Base-by-base conservation (phyloP, 1,140 invertebrate genomes). In the Drusus annulatus region DNA sequence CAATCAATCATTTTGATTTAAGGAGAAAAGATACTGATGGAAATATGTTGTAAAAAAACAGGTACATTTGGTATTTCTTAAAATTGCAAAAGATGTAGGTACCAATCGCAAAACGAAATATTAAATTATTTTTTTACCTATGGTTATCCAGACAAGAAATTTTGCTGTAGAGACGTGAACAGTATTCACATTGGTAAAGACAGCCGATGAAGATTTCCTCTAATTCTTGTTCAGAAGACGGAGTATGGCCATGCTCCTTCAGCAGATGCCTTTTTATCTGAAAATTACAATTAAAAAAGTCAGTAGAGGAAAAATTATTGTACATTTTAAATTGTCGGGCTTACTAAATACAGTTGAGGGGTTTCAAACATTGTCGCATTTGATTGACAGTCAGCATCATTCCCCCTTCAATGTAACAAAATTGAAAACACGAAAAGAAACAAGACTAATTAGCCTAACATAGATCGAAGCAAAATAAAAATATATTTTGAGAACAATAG, bases 151-250 rank as follows among this genome's bases (percentile, higher is more conserved):
- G 36, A 15, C 63, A 71, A 51, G 68, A 63, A 10, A 52, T 13
- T 52, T 74, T 79, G 21, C 58, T 74, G 36, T 73, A 79, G n/a
- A 79, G 45, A 21, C 45, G 60, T 7, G 65, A 79, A 31, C 78
- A 79, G 31, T 74, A 79, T 52, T 79, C 78, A 31, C 78, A 79
- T 63, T 79, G 78, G 17, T 74, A 79, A 15, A 79, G 78, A 25
- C 78, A 52, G 17, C 28, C 52, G 31, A 79, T 52, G 2, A 6
- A 15, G 2, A 51, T 52, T n/a, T 17, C 56, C 16, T 79, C 51
- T 5, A 51, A 17, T 17, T 79, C 52, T 17, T 78, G 60, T 36
- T 52, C 50, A 19, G 60, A 16, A 7, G 31, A 7, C 3, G 58
- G 10, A 63, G 19, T 17, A 23, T 76, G 13, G 8, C 19, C 58